phyloP scores from a whole-genome alignment of 92 coral and sea anemone species.

The Epizoanthus illoricatus region DNA sequence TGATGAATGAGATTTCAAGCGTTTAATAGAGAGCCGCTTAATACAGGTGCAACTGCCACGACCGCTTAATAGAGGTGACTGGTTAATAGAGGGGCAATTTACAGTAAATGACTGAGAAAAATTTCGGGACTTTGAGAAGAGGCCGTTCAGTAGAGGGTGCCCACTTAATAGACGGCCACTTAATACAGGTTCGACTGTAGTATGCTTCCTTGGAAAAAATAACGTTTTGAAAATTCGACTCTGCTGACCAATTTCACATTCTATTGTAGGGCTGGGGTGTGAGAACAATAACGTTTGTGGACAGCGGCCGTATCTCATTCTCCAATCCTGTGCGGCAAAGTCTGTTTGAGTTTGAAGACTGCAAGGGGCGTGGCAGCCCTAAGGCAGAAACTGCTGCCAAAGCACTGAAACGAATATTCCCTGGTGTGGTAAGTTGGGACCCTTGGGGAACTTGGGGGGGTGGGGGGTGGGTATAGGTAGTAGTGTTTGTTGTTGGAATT shows the following conservation, averaged over 20 bases:
- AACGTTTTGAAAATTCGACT: background rate
- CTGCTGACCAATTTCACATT: background rate
- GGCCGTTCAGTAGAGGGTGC: too few species aligned
- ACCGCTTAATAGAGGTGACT: too few species aligned
- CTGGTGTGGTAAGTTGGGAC: slow-evolving; percentile 87
- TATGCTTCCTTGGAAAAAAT: too few species aligned
- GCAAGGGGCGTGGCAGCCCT: slow-evolving; percentile 81
- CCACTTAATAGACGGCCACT: too few species aligned
- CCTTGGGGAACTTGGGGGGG: background rate
- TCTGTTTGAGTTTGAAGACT: slow-evolving; percentile 94
- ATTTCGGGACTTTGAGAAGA: too few species aligned
- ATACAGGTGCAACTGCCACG: too few species aligned
- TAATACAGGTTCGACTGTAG: too few species aligned
- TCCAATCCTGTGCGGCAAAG: slow-evolving; percentile 99
- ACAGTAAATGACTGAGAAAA: too few species aligned
- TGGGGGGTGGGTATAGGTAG: background rate
- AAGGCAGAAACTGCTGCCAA: slow-evolving; percentile 94
- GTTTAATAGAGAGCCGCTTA: too few species aligned
- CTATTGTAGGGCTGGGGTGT: slow-evolving; percentile 93
- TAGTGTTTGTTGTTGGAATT: too few species aligned
- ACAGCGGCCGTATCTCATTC: slow-evolving; percentile 79
- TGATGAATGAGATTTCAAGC: too few species aligned
- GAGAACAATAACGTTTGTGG: slow-evolving; percentile 92
- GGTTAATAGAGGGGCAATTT: too few species aligned
- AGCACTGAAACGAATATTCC: slow-evolving; percentile 86